Evolutionary conservation across 1,140 invertebrate genomes (phyloP), one percentile per base, ranked within the genome.

Genomic region (Microplitis demolitor): DNA sequence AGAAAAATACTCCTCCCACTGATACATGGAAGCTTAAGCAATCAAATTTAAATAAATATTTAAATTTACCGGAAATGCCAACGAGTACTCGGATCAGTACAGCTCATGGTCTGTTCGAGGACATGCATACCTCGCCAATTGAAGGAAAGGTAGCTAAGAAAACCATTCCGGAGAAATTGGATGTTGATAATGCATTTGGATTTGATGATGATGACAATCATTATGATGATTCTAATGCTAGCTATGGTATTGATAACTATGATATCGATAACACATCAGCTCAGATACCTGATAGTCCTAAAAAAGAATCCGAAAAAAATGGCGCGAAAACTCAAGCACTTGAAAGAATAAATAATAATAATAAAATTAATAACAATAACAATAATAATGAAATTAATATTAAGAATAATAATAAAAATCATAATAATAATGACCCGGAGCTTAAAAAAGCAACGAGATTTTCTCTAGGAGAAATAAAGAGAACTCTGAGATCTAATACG

Each of bases 11-110:
- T 14, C n/a, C 16, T 13, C 11, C 13, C n/a, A 54, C n/a, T 31
- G 61, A 78, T 5, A 13, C 74, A 16, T 72, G 31, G 31, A 24
- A 77, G 34, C 62, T 83, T 4, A 74, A 54, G 13, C 83, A 84
- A 68, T 78, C 82, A 3, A 84, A 81, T 74, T 73, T 84, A 1
- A 76, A 84, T 74, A 74, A 70, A 35, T 84, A 82, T 60, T 70
- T 84, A 37, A 83, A 82, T 60, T 24, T 83, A 56, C 74, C 67
- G 14, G 77, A 82, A 50, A 75, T 78, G 70, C 83, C 83, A 33
- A 69, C 78, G 24, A 78, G 76, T 58, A 76, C 74, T 3, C 54
- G 62, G 31, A 80, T 82, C 34, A 74, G 8, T 53, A 83, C 80
- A 3, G 4, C 50, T 24, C 78, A 83, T 72, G 82, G 82, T 34